Percentiles rank a stretch among this genome's conserved stretches.
Conservation (phyloP, 2,113 vertebrate genomes). For the Rissa tridactyla region DNA sequence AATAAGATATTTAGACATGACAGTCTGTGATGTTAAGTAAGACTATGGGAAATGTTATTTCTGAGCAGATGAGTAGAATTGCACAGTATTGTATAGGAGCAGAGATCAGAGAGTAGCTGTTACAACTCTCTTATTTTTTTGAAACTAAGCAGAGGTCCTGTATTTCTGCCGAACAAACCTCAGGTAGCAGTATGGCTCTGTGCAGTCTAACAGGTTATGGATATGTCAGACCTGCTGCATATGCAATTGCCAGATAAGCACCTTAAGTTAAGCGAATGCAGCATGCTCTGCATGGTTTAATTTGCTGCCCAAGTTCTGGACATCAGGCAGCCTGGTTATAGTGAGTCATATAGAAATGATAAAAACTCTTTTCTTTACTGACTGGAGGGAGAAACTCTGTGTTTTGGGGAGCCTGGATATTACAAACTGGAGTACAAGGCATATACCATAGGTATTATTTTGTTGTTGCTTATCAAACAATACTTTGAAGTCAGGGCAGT, state of each 20-base stretch:
- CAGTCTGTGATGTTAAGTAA: neutral
- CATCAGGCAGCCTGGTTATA: neutral
- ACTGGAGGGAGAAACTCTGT: neutral
- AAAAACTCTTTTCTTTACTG: neutral
- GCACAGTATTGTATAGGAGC: neutral
- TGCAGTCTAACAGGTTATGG: neutral
- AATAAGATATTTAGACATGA: neutral
- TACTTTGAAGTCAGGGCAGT: neutral
- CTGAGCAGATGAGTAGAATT: neutral
- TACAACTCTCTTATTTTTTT: neutral
- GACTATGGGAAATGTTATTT: neutral
- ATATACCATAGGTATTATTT: neutral
- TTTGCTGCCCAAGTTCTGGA: neutral
- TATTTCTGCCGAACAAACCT: neutral
- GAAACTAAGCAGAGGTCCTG: neutral
- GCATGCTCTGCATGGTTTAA: neutral
- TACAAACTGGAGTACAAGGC: neutral
- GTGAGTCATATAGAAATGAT: neutral
- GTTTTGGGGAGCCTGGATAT: neutral
- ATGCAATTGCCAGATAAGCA: neutral
- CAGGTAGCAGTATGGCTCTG: rapidly evolving
- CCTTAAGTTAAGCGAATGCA: neutral
- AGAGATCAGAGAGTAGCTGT: neutral
- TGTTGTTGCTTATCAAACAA: neutral
- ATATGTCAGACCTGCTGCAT: neutral